Conservation (phyloP, 2,888 invertebrate species). For the Plutella xylostella region DNA sequence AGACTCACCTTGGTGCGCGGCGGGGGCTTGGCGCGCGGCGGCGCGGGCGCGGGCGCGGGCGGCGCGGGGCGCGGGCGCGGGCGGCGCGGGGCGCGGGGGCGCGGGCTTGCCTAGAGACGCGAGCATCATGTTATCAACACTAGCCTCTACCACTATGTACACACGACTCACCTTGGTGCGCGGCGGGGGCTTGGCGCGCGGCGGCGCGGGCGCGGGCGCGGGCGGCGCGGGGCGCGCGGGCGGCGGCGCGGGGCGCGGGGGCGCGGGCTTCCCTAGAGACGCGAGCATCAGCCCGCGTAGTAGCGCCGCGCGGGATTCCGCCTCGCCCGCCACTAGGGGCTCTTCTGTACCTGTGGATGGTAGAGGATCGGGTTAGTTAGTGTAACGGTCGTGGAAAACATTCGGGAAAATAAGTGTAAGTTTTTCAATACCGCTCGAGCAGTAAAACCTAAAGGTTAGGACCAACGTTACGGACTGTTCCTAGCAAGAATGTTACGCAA, state of each 20-base stretch:
- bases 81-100: conserved; percentile 24
- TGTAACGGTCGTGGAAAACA: too few species aligned
- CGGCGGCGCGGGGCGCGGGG: conserved; percentile 20
- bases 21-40: conserved; percentile 49
- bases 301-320: conserved; percentile 50
- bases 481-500: too few species aligned
- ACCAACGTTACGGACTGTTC: too few species aligned
- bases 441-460: too few species aligned
- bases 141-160: background rate
- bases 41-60: conserved; percentile 25
- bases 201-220: conserved; percentile 26
- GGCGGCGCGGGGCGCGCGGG: conserved; percentile 24
- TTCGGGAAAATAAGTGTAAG: too few species aligned
- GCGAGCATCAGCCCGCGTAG: conserved; percentile 58
- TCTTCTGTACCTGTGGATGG: too few species aligned
- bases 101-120: conserved; percentile 24
- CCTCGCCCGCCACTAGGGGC: background rate
- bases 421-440: too few species aligned
- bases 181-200: conserved; percentile 52
- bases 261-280: conserved; percentile 48
- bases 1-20: conserved; percentile 46
- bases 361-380: too few species aligned
- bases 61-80: conserved; percentile 24
- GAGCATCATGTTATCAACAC: too few species aligned
- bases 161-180: conserved; percentile 40